Base-by-base conservation (phyloP, 2,888 invertebrate species). In the Fissipunctia ypsillon region DNA sequence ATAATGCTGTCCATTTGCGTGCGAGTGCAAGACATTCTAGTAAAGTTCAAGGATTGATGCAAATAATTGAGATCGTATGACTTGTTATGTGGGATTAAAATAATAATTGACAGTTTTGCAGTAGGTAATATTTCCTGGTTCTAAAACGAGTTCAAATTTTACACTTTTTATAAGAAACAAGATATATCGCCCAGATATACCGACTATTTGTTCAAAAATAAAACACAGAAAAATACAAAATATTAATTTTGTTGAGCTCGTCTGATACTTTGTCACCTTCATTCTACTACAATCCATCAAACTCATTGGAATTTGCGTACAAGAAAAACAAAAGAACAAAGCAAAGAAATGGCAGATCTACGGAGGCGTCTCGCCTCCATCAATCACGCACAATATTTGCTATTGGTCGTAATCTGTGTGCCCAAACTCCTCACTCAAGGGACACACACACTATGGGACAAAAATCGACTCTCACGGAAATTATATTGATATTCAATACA, bases 401-500 rank as follows among this genome's bases (percentile, higher is more conserved):
- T 94, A 94, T 95, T 93, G 94, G 91, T 88, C 91, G 90, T 95
- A 96, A 95, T 95, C 95, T 95, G 94, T 96, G 92, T 92, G 91
- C 95, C 92, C 94, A 94, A 94, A 95, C 94, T 95, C 92, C 90
- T 90, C 90, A 92, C 93, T 90, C 90, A 84, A 89, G 93, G 93
- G 93, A 93, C 93, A 91, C 89, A 89, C 90, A 91, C 90, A 93
- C 93, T 94, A 95, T 94, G 94, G 90, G 91, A 93, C 95, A 95
- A 95, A 95, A 95, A 96, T 96, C 94, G 93, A 96, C 95, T 96
- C 95, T 93, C 95, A 94, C 94, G 94, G 94, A 95, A 95, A 96
- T 96, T 96, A 96, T 96, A 96, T 96, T 96, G 96, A 96, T 96
- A 96, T 96, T 96, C 96, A 96, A 96, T 96, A 96, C 95, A 96